Evolutionary conservation across 2,797 vertebrate genomes (phyloP).

Genomic region (Cirrhinus molitorella): DNA sequence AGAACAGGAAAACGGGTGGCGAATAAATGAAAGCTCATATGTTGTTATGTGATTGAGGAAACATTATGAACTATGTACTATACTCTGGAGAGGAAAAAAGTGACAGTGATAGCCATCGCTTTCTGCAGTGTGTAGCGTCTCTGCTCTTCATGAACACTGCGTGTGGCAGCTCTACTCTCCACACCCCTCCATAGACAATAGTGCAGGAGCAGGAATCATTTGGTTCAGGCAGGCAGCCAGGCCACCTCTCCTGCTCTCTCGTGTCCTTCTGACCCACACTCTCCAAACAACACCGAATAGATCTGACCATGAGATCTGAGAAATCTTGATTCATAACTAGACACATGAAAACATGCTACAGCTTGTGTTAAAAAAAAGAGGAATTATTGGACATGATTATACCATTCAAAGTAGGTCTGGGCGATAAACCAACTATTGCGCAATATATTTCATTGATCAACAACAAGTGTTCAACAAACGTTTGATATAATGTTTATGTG

Average conservation of each 20-base stretch:
- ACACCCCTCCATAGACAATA: conserved; percentile 95
- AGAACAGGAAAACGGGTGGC: conserved; percentile 29
- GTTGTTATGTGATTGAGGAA: background rate
- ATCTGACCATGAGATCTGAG: background rate
- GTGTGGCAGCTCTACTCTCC: conserved; percentile 77
- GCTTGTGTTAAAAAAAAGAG: background rate
- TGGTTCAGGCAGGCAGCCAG: conserved; percentile 74
- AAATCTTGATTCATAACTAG: conserved; percentile 17
- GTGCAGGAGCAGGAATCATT: conserved; percentile 90
- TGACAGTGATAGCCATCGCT: conserved; percentile 39
- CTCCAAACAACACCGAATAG: background rate
- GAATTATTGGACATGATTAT: background rate
- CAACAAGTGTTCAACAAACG: too few relatives aligned
- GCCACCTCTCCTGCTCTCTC: conserved; percentile 66
- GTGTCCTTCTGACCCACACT: background rate
- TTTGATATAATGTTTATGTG: too few relatives aligned
- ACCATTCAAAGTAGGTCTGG: background rate
- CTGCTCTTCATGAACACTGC: conserved; percentile 14
- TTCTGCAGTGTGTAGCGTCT: conserved; percentile 10
- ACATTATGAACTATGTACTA: background rate
- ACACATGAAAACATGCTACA: background rate
- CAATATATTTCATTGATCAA: too few relatives aligned
- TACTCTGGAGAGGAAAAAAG: background rate
- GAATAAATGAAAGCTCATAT: background rate
- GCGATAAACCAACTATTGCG: too few relatives aligned